Base-by-base conservation (phyloP, 2,797 vertebrate species). In the Acipenser transmontanus region DNA sequence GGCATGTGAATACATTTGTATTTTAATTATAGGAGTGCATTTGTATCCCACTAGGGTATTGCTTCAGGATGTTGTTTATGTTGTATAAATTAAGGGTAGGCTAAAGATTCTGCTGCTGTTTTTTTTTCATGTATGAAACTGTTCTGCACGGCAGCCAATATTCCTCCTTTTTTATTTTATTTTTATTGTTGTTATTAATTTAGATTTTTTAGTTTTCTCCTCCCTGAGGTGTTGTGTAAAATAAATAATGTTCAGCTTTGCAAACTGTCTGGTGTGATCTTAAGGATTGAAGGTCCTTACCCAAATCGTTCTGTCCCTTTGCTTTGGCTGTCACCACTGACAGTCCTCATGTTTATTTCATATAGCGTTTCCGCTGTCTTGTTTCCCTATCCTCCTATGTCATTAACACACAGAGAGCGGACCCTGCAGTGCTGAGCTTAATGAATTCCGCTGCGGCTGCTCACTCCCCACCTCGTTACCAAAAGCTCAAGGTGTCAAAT, bases 401-500 rank as follows among this genome's bases (percentile, higher is more conserved):
- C 94, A 95, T 97, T 96, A 96, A 88, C 86, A 79, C 57, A 77
- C 86, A 80, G 86, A 87, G 90, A 89, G 86, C 88, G 82, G 88
- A 86, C 83, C 85, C 84, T 82, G 82, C 85, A 81, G 86, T 81
- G 82, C 87, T 84, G 85, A 86, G 83, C 91, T 92, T 95, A 94
- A 95, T 95, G 94, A 95, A 94, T 94, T 95, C 94, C 88, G 62
- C 91, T 88, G 93, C 91, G 92, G 88, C 91, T 91, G 80, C 81
- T 77, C 73, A 76, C 89, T 90, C 87, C 88, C 88, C 88, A 91
- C 90, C 93, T 85, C 87, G 92, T 94, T 94, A 94, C 85, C 85
- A 84, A 83, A 3, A 86, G 89, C 92, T 91, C 90, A 88, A 91
- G 88, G 91, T 95, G 92, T 95, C 94, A 95, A 93, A 95, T 95